Percentiles rank a stretch among this genome's conserved stretches.
Evolutionary conservation across 2,797 vertebrate genomes (phyloP).

Genomic region (Peromyscus melanophrys): DNA sequence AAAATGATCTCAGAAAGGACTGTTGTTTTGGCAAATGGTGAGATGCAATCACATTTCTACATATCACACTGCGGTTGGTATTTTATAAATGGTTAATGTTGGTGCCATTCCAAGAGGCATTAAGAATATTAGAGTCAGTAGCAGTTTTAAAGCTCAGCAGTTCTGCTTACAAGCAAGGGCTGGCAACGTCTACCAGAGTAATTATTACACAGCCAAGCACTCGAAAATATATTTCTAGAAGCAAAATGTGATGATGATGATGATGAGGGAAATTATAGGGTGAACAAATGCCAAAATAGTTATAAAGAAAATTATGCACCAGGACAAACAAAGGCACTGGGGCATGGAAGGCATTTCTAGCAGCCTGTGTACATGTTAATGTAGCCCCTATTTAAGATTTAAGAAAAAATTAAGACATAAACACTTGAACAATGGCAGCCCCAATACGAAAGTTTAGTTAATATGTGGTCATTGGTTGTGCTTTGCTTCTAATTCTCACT

Average conservation of each 20-base stretch:
- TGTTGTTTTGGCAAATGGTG: conserved; percentile 78
- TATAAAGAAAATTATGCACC: conserved; percentile 51
- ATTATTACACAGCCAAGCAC: conserved; percentile 16
- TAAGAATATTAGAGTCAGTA: conserved; percentile 72
- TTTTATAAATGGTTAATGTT: conserved; percentile 90
- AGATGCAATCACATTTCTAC: conserved; percentile 86
- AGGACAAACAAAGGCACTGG: conserved; percentile 39
- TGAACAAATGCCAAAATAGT: conserved; percentile 50
- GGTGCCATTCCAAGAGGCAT: conserved; percentile 87
- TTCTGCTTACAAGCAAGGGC: conserved; percentile 76
- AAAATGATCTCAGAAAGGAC: conserved; percentile 80
- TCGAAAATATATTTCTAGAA: conserved; percentile 76
- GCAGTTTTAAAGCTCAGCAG: conserved; percentile 66
- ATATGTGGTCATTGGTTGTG: background rate
- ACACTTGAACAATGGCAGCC: background rate
- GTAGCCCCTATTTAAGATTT: background rate
- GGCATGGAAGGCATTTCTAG: conserved; percentile 26
- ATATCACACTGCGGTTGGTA: conserved; percentile 89
- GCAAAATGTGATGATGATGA: conserved; percentile 65
- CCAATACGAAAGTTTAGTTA: background rate
- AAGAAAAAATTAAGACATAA: background rate
- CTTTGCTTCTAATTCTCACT: background rate
- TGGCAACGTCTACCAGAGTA: conserved; percentile 31
- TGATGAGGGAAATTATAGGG: conserved; percentile 72
- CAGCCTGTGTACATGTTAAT: background rate